Percentiles rank a stretch among this genome's conserved stretches.
These are phyloP conservation scores for Furcifer pardalis DNA, from an alignment of 2,797 vertebrate species.

Conservation along the genomic window DNA sequence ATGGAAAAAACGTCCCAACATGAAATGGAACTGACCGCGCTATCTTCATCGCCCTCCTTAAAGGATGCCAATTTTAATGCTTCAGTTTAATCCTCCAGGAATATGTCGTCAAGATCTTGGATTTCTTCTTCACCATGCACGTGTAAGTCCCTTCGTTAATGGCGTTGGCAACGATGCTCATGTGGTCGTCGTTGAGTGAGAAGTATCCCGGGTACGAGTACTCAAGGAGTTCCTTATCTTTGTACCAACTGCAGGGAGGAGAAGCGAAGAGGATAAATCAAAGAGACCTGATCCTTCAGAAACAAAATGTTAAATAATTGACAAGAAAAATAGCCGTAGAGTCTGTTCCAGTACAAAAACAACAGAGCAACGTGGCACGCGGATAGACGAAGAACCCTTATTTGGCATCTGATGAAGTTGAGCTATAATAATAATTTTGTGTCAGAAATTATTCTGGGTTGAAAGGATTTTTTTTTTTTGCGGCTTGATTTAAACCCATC, in stretches of 20 bases:
- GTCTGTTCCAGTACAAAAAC: no score
- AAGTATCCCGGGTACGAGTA: slow-evolving; percentile 93
- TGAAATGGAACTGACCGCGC: background rate
- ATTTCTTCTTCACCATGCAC: slow-evolving; percentile 90
- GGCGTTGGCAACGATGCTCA: slow-evolving; percentile 95
- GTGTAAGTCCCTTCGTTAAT: slow-evolving; percentile 97
- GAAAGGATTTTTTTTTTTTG: no score
- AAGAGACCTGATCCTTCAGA: background rate
- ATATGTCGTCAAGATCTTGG: slow-evolving; percentile 90
- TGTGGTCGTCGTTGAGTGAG: slow-evolving; percentile 88
- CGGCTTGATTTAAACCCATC: no score
- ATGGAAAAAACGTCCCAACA: no score
- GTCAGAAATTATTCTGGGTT: no score
- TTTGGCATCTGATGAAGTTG: no score
- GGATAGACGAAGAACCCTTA: no score
- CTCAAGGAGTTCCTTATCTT: slow-evolving; percentile 94
- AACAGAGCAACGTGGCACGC: no score
- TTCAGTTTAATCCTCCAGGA: slow-evolving; percentile 92
- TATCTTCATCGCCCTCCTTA: background rate
- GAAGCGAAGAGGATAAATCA: background rate
- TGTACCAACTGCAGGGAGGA: slow-evolving; percentile 90
- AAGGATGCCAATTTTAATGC: slow-evolving; percentile 44
- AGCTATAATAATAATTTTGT: no score
- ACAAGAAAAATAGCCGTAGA: no score
- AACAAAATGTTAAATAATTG: no score